Evolutionary conservation across 2,797 vertebrate species (phyloP), one percentile per base, ranked within the genome.

Genomic region (Sphaeramia orbicularis): DNA sequence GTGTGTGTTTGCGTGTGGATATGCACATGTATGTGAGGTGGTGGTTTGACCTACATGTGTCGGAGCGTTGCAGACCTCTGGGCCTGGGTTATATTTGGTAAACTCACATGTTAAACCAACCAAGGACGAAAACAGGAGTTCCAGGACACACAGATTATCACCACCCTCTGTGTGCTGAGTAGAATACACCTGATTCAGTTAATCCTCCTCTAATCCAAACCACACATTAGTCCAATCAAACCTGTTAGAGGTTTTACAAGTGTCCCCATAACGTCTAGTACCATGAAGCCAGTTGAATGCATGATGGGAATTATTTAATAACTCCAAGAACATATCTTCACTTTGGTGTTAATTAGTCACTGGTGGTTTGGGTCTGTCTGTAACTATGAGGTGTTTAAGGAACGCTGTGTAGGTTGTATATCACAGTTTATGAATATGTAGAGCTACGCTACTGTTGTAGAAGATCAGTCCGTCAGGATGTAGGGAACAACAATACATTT

Each of bases 31-130:
- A 60, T 40, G 15, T 36, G 21, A 24, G 30, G 65, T 66, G 41
- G 41, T 16, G 37, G 16, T n/a, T 51, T 86, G 80, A 84, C 81
- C 76, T 86, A 83, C 56, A 81, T 86, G 73, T 64, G 38, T 71
- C 60, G 59, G 37, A 42, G 55, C 47, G 37, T 35, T 47, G 44
- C 16, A 65, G 68, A 76, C 71, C 76, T 71, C 52, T 66, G 62
- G 65, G 74, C 68, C 51, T 59, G 10, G 60, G 53, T 76, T 86
- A 66, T 74, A 68, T 78, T 74, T 74, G 74, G 74, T 64, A 35
- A 77, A 65, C 48, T 41, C 55, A 61, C 32, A 60, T 40, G 62
- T 71, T 56, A 63, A 72, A 16, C 69, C 47, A 72, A 70, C 76
- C 69, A 74, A 52, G 43, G 47, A 51, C 54, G 74, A 45, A 51